Evolutionary conservation across 2,797 vertebrate genomes (phyloP).

Genomic region (Cichlasoma orientale): DNA sequence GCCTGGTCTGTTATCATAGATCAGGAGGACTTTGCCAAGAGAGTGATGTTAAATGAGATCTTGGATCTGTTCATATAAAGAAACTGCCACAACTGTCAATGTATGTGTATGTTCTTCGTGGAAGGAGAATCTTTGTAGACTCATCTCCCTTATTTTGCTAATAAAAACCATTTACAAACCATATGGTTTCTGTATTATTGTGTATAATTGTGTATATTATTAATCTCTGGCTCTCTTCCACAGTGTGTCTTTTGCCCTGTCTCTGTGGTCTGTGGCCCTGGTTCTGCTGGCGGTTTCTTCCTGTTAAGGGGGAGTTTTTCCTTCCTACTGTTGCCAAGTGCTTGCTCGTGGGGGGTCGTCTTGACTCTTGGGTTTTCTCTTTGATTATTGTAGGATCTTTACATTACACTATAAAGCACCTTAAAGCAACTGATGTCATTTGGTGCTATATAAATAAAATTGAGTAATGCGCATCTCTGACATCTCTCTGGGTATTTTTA

Average conservation of each 20-base stretch:
- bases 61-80: constrained; percentile 57
- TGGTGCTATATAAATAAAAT: too few species aligned
- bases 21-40: constrained; percentile 50
- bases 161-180: constrained; percentile 84
- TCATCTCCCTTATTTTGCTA: constrained; percentile 88
- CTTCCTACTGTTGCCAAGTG: too few species aligned
- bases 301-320: too few species aligned
- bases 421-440: too few species aligned
- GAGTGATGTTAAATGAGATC: constrained; percentile 31
- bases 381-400: too few species aligned
- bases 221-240: too few species aligned
- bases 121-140: constrained; percentile 82
- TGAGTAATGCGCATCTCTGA: not conserved
- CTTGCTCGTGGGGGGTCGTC: too few species aligned
- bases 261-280: too few species aligned
- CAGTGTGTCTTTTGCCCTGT: too few species aligned
- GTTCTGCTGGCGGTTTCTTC: too few species aligned
- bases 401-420: too few species aligned
- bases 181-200: constrained; percentile 3
- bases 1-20: constrained; percentile 40
- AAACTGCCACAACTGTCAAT: constrained; percentile 75
- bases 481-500: not conserved
- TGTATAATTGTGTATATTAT: not conserved
- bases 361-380: too few species aligned
- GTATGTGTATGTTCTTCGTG: constrained; percentile 69